Base-by-base conservation (phyloP, 2,888 invertebrate genomes). In the Bellardia bayeri region DNA sequence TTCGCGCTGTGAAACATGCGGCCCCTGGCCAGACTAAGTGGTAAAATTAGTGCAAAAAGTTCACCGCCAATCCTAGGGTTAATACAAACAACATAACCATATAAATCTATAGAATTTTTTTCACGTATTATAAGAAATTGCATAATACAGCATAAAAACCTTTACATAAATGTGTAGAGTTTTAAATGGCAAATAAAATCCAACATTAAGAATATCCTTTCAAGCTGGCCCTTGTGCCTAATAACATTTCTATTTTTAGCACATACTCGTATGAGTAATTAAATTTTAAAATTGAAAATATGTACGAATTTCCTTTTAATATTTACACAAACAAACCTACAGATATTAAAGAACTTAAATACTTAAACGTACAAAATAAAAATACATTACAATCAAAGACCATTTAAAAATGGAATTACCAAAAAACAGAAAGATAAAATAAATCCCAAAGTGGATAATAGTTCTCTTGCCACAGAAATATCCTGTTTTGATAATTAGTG, bases 401-500 rank as follows among this genome's bases (percentile, higher is more conserved):
- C 14, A 66, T 45, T 69, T 61, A 13, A 75, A 69, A 45, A 68
- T 51, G 11, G 13, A 56, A 69, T 42, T 30, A 33, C 56, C 13
- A 56, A 74, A 74, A 66, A 11, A n/a, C 11, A 45, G 45, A 3
- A 33, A n/a, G n/a, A 51, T 33, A 8, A n/a, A 61, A 42, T 49
- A 42, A 40, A 49, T n/a, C 5, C 30, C 13, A 51, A 76, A 81
- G 23, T 61, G n/a, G 8, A 30, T 56, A 33, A 84, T 49, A 76
- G 78, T 72, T 58, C 72, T 72, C 42, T 68, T 84, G 72, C 72
- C 79, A 79, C 84, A 66, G 66, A 72, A 79, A 79, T 74, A 79
- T 72, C 79, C 79, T 79, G 72, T 74, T 79, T 79, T 84, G 49
- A 79, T 84, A 84, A 84, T 84, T 84, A 79, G 84, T 79, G 61